Conservation (phyloP, 2,113 vertebrate genomes). For the Lepidothrix coronata region DNA sequence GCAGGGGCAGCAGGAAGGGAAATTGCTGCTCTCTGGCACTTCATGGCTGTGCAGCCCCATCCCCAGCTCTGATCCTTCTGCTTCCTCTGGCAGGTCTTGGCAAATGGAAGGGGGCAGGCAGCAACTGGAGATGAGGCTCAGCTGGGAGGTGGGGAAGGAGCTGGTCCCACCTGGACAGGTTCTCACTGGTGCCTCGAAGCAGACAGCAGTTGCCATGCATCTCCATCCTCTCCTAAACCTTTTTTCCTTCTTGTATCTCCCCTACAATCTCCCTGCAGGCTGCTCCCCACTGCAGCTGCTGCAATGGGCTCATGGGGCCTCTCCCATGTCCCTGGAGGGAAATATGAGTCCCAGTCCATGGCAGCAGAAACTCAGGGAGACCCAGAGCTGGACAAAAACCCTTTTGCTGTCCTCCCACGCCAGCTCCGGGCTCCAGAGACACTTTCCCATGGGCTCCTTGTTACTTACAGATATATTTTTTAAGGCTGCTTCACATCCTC, state of each 20-base stretch:
- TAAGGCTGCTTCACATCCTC: not conserved
- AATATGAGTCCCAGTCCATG: not conserved
- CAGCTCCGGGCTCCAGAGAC: not conserved
- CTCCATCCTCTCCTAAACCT: not conserved
- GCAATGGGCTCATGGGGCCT: rapidly evolving
- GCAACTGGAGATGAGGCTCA: not conserved
- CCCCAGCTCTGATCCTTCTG: not conserved
- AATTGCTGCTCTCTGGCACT: not conserved
- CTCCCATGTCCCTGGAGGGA: not conserved
- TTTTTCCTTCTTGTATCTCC: not conserved
- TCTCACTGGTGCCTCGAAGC: not conserved
- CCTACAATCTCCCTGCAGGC: not conserved
- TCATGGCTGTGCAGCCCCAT: not conserved
- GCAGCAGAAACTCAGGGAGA: not conserved
- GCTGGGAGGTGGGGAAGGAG: not conserved
- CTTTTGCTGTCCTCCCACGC: not conserved
- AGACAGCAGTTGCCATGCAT: not conserved
- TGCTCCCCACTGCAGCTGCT: not conserved
- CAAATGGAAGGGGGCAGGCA: not conserved
- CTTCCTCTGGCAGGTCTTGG: not conserved
- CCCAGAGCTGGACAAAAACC: not conserved
- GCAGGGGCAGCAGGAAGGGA: not conserved
- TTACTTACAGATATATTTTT: not conserved
- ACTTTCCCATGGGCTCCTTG: not conserved
- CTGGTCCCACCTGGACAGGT: not conserved